phyloP scores from a whole-genome alignment of 1,140 invertebrate genomes.

The Euwallacea fornicatus region DNA sequence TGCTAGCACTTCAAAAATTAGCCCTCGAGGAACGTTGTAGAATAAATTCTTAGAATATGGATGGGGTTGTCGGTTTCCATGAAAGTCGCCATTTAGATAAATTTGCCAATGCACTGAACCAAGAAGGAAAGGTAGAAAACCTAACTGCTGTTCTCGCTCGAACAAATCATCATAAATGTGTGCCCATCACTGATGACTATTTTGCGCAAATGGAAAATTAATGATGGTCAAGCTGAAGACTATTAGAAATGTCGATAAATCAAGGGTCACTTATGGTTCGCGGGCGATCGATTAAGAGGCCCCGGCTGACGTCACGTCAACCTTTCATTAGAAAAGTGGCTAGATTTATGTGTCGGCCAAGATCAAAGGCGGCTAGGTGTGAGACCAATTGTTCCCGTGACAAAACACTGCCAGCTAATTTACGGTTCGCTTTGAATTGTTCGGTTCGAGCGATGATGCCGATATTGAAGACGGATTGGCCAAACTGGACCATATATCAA shows the following conservation, averaged over 20 bases:
- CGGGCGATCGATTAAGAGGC: conserved; percentile 39
- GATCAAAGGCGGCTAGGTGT: conserved; percentile 54
- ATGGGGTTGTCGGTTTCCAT: too few relatives aligned
- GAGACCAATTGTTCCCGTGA: conserved; percentile 57
- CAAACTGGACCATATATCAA: conserved; percentile 21
- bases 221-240: too few relatives aligned
- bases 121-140: too few relatives aligned
- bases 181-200: too few relatives aligned
- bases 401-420: conserved; percentile 56
- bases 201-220: too few relatives aligned
- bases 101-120: too few relatives aligned
- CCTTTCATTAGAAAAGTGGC: conserved; percentile 55
- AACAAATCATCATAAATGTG: too few relatives aligned
- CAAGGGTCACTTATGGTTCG: conserved; percentile 41
- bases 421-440: conserved; percentile 49
- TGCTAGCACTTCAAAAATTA: too few relatives aligned
- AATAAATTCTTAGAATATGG: too few relatives aligned
- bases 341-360: conserved; percentile 54
- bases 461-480: conserved; percentile 5
- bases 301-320: conserved; percentile 44
- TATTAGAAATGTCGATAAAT: conserved; percentile 38
- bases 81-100: too few relatives aligned
- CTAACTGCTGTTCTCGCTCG: too few relatives aligned
- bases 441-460: conserved; percentile 39
- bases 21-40: too few relatives aligned